These are phyloP conservation scores for Gymnocheta viridis DNA, from an alignment of 2,888 invertebrate genomes.

Conservation along the genomic window DNA sequence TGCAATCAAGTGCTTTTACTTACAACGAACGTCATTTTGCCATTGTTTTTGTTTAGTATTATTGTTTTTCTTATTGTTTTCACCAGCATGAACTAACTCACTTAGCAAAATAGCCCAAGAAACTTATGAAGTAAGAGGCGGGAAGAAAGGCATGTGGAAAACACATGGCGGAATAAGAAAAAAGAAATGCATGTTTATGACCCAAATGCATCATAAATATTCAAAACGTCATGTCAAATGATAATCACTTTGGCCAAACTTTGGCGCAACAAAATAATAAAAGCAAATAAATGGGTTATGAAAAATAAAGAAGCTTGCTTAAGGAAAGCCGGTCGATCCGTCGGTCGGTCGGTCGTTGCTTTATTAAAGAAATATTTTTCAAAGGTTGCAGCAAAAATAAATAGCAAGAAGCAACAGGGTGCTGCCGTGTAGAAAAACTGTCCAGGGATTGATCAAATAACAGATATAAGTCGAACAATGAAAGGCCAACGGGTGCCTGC, in stretches of 20 bases:
- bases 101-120: background rate
- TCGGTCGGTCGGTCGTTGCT: constrained; percentile 20
- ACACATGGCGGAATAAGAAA: background rate
- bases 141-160: constrained; percentile 1
- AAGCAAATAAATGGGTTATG: constrained; percentile 10
- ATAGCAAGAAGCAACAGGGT: background rate
- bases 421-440: too few species aligned
- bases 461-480: too few species aligned
- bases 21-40: constrained; percentile 33
- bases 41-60: constrained; percentile 23
- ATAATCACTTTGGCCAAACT: constrained; percentile 75
- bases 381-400: background rate
- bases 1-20: background rate
- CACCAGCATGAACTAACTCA: background rate
- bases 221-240: constrained; percentile 80
- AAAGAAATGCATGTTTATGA: constrained; percentile 74
- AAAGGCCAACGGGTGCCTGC: too few species aligned
- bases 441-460: too few species aligned
- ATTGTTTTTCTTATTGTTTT: too few species aligned
- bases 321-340: background rate
- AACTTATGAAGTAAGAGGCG: background rate
- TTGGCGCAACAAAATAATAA: constrained; percentile 53
- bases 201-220: constrained; percentile 79
- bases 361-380: background rate
- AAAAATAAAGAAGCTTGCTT: background rate